A percentile compares a stretch with the other conserved stretches of the same genome.
These are phyloP conservation scores for Aphodius granarius DNA, from an alignment of 2,888 invertebrate species.

Conservation along the genomic window DNA sequence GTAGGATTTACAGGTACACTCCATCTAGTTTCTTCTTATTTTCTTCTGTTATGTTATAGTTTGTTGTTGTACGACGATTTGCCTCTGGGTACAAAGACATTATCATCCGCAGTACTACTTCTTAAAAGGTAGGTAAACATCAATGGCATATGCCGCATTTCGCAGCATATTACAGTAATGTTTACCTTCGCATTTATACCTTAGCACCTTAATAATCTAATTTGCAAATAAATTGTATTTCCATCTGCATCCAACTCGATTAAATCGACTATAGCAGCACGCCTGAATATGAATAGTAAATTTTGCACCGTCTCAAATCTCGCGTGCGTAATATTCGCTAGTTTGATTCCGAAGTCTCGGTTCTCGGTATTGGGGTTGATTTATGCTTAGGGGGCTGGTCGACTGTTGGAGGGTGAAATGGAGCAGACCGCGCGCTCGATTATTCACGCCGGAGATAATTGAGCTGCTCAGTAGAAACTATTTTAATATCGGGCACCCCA, in stretches of 20 bases:
- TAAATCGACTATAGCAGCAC: neutral
- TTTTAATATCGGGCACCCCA: neutral
- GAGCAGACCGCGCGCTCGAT: neutral
- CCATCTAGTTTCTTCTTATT: no score
- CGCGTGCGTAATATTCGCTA: neutral
- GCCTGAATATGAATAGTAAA: neutral
- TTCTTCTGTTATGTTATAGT: no score
- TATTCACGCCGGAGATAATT: neutral
- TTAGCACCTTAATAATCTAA: neutral
- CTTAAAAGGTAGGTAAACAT: no score
- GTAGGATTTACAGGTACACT: no score
- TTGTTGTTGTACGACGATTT: no score
- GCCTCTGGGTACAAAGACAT: no score
- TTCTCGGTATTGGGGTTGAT: neutral
- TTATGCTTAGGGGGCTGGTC: neutral
- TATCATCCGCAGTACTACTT: no score
- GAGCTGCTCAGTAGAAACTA: neutral
- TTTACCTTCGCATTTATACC: neutral
- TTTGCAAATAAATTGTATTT: neutral
- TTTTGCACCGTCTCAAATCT: neutral
- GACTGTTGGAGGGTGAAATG: neutral
- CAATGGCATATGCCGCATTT: no score
- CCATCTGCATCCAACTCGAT: neutral
- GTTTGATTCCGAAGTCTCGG: neutral
- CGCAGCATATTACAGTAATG: neutral